Evolutionary conservation across 2,797 vertebrate species (phyloP).

Genomic region (Sarcophilus harrisii): DNA sequence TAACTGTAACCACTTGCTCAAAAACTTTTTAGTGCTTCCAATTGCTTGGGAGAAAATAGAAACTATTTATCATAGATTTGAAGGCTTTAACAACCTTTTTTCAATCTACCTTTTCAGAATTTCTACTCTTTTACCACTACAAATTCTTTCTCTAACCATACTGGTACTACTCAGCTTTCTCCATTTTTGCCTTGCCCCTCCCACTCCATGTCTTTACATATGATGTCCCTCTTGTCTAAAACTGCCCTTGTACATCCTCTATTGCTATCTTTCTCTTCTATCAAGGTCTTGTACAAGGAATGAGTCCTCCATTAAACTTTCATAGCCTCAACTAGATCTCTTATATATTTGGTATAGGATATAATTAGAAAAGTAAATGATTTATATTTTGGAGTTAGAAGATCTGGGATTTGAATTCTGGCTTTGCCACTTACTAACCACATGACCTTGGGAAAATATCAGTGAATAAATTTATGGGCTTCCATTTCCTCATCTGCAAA

Average conservation of each 20-base stretch:
- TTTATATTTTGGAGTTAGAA: background rate
- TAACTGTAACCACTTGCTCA: background rate
- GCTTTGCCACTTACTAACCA: background rate
- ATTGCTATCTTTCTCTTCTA: background rate
- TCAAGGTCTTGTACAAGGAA: background rate
- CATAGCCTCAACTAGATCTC: background rate
- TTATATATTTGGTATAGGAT: background rate
- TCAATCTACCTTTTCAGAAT: background rate
- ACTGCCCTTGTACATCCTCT: background rate
- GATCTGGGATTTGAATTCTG: background rate
- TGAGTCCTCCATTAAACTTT: background rate
- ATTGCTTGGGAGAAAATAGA: background rate
- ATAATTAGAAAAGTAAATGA: background rate
- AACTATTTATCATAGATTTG: background rate
- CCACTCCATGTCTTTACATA: background rate
- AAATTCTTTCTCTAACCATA: background rate
- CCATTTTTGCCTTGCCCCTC: background rate
- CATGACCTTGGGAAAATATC: background rate
- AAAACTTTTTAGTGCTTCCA: background rate
- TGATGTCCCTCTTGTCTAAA: background rate
- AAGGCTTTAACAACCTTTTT: background rate
- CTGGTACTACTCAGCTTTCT: background rate
- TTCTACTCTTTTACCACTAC: background rate
- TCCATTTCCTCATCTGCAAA: background rate
- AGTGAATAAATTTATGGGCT: background rate